Conservation (phyloP, 1,140 invertebrate species). For the Euwallacea similis region DNA sequence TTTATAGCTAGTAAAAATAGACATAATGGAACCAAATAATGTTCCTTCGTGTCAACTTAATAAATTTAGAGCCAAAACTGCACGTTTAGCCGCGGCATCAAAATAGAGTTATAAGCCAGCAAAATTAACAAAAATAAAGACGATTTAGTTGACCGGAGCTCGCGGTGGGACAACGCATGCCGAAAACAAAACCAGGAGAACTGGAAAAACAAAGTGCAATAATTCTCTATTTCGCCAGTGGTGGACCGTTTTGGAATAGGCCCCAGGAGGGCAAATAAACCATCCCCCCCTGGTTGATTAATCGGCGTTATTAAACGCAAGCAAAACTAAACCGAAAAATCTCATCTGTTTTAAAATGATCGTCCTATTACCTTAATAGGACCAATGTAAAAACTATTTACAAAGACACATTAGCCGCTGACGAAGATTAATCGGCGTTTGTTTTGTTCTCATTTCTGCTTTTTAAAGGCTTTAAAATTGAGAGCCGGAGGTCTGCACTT, state of each 20-base stretch:
- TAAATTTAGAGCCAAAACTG: too few species aligned
- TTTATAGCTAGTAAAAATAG: too few species aligned
- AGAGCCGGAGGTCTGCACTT: conserved; percentile 29
- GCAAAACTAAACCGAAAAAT: conserved; percentile 26
- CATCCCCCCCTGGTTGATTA: conserved; percentile 22
- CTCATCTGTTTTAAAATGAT: conserved; percentile 33
- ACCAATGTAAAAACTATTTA: conserved; percentile 35
- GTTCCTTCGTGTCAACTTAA: too few species aligned
- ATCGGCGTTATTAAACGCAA: conserved; percentile 32
- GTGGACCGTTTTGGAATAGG: conserved; percentile 10
- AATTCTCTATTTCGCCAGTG: conserved; percentile 15
- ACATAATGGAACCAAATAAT: too few species aligned
- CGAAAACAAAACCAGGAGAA: neutral
- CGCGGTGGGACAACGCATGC: neutral
- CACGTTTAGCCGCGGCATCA: neutral
- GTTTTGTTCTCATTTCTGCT: conserved; percentile 26
- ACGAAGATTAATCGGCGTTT: conserved; percentile 32
- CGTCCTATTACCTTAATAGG: conserved; percentile 34
- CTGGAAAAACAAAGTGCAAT: conserved; percentile 9
- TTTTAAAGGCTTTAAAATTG: conserved; percentile 30
- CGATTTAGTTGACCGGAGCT: neutral
- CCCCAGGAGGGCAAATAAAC: neutral
- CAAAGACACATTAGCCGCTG: conserved; percentile 30
- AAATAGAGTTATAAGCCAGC: neutral
- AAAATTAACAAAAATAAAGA: conserved; percentile 5